Evolutionary conservation across 2,113 vertebrate species (phyloP).

Genomic region (Urocitellus parryii): DNA sequence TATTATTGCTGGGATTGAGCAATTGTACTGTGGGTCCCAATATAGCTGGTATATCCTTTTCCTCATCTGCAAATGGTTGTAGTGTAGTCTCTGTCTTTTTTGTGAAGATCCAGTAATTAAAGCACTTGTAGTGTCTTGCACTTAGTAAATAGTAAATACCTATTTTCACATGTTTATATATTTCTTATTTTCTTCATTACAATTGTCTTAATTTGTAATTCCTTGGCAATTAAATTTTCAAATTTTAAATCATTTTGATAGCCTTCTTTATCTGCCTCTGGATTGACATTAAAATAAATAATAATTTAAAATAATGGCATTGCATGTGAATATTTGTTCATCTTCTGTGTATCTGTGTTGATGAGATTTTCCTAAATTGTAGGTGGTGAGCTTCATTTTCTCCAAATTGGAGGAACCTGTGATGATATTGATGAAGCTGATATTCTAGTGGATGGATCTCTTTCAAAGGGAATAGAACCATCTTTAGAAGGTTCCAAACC

Average conservation of each 20-base stretch:
- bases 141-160: not conserved
- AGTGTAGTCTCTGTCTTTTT: not conserved
- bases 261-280: not conserved
- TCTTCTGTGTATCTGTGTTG: slow-evolving; percentile 37
- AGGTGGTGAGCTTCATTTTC: slow-evolving; percentile 99
- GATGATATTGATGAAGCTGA: slow-evolving; percentile 98
- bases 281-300: slow-evolving; percentile 1
- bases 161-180: not conserved
- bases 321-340: not conserved
- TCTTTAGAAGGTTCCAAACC: slow-evolving; percentile 95
- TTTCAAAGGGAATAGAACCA: slow-evolving; percentile 95
- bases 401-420: slow-evolving; percentile 99
- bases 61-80: slow-evolving; percentile 1
- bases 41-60: slow-evolving; percentile 26
- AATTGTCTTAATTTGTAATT: not conserved
- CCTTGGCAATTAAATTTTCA: not conserved
- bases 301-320: slow-evolving; percentile 2
- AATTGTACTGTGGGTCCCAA: not conserved
- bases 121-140: not conserved
- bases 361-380: slow-evolving; percentile 67
- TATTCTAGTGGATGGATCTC: slow-evolving; percentile 98
- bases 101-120: slow-evolving; percentile 35
- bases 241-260: not conserved
- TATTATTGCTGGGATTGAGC: not conserved
- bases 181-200: not conserved